Base-by-base conservation (phyloP, 2,113 vertebrate genomes). In the Passer domesticus region DNA sequence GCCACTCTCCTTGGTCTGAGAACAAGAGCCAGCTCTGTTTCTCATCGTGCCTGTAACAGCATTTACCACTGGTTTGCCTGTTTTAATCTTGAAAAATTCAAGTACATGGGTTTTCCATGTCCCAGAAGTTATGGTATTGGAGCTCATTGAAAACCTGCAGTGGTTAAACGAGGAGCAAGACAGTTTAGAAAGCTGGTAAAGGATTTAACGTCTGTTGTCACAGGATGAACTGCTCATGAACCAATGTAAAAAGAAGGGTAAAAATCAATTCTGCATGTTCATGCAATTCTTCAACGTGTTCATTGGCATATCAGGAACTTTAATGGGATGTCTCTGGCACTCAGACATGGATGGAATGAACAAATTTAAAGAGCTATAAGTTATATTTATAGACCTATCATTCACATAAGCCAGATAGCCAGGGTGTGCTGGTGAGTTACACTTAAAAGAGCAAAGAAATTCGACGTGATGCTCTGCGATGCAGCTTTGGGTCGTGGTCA, bases 381-480 rank as follows among this genome's bases (percentile, higher is more conserved):
- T 86, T 76, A 7, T 27, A 73, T 79, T 92, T 85, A 50, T 39
- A 79, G 56, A 35, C 12, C 24, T 53, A 1, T 35, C 9, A 2
- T 53, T 72, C 35, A 62, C 78, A 58, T 60, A 49, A 89, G 59
- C 20, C 30, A n/a, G 33, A 33, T 64, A 52, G 13, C 9, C 46
- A 43, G 6, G n/a, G 23, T 23, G 7, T 76, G 55, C 25, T 77
- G 28, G 2, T 67, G 63, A 83, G 60, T 49, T 80, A 11, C 16
- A 18, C 17, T 27, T 37, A 25, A 43, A 70, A 49, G 53, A 79
- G 8, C 9, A 67, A 39, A 79, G 41, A 49, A 64, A 39, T 73
- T 33, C 6, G 0, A 6, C 0, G 1, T n/a, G 23, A 1, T 39
- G 55, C 37, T 72, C 28, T 67, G 49, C 52, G 55, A 1, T 44